A percentile compares a stretch with the other conserved stretches of the same genome.
These are phyloP conservation scores for Carlito syrichta DNA, from an alignment of 2,113 vertebrate genomes.

Conservation along the genomic window DNA sequence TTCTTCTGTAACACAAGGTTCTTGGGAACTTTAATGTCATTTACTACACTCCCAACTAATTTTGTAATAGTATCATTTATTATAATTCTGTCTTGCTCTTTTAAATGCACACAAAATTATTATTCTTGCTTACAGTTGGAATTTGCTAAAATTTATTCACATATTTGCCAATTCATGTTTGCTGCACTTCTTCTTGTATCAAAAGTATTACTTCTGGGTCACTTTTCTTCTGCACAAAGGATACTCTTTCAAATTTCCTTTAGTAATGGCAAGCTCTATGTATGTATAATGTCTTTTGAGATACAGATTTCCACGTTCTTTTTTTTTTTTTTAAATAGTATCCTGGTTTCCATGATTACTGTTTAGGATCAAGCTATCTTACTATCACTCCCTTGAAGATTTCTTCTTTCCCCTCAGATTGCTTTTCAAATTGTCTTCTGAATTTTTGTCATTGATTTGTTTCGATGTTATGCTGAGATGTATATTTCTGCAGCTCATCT, in stretches of 20 bases:
- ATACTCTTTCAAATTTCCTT: neutral
- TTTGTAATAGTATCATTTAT: neutral
- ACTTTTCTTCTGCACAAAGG: neutral
- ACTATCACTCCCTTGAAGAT: neutral
- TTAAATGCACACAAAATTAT: neutral
- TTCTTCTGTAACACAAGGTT: neutral
- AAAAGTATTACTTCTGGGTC: neutral
- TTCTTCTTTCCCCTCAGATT: neutral
- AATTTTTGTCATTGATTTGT: neutral
- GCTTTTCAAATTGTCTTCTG: neutral
- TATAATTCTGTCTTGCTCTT: neutral
- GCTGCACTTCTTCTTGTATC: neutral
- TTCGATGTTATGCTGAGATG: neutral
- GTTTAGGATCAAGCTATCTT: neutral
- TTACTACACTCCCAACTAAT: neutral
- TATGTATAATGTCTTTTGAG: neutral
- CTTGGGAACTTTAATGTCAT: neutral
- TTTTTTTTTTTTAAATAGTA: neutral
- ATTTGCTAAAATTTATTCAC: neutral
- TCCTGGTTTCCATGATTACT: neutral
- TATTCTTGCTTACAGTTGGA: neutral
- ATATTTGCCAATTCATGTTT: neutral
- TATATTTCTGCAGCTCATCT: neutral
- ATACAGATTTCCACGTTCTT: neutral
- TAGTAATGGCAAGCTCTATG: neutral